Conservation (phyloP, 2,888 invertebrate species). For the Rhabditoides inermis region DNA sequence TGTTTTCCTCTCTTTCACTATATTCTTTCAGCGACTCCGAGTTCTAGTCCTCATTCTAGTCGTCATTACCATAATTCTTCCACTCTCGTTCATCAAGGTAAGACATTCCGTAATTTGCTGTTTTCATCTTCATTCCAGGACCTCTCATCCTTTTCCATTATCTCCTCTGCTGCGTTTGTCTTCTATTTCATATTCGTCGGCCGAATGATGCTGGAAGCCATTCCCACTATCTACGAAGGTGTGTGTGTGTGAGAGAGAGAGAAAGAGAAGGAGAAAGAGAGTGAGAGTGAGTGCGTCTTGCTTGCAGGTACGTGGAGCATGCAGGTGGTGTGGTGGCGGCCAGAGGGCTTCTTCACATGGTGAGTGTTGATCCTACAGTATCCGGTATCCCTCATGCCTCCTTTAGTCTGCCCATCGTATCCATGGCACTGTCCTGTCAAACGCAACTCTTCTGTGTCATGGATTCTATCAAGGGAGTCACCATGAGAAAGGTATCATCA, state of each 20-base stretch:
- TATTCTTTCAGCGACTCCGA: conserved; percentile 13
- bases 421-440: conserved; percentile 92
- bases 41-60: conserved; percentile 5
- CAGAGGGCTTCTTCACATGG: conserved; percentile 33
- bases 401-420: conserved; percentile 81
- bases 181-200: conserved; percentile 76
- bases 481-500: too few species aligned
- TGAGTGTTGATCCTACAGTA: conserved; percentile 2
- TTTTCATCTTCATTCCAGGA: too few species aligned
- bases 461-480: conserved; percentile 74
- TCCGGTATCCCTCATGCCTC: too few species aligned
- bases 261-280: too few species aligned
- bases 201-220: too few species aligned
- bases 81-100: conserved; percentile 75
- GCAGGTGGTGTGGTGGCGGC: conserved; percentile 37
- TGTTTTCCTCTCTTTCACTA: too few species aligned
- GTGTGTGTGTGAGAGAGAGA: too few species aligned
- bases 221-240: too few species aligned
- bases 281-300: too few species aligned
- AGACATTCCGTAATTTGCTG: too few species aligned
- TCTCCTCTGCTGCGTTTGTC: conserved; percentile 66
- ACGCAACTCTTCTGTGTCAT: conserved; percentile 79
- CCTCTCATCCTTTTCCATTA: conserved; percentile 67
- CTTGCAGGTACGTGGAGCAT: conserved; percentile 36
- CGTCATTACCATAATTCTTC: conserved; percentile 52